These are phyloP conservation scores for Cyprinodon brontotheroides DNA, from an alignment of 2,113 vertebrate species.

Conservation along the genomic window DNA sequence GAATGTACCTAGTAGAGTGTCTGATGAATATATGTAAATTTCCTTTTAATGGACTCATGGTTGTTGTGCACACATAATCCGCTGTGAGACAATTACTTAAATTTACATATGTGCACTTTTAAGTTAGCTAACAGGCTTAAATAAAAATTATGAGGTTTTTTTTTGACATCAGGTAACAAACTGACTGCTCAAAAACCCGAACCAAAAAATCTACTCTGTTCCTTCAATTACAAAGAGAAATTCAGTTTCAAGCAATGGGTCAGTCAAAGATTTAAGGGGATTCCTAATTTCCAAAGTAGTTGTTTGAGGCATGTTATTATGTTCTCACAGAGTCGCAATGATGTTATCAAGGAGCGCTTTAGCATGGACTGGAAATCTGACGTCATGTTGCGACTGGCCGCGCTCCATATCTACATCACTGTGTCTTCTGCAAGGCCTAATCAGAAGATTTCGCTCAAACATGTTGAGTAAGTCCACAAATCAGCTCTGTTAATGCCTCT, in stretches of 20 bases:
- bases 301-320: neutral
- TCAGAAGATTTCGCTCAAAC: slow-evolving; percentile 98
- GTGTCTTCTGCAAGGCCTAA: slow-evolving; percentile 93
- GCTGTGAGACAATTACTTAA: too few species aligned
- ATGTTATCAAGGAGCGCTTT: slow-evolving; percentile 96
- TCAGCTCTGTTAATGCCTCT: slow-evolving; percentile 35
- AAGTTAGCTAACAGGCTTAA: neutral
- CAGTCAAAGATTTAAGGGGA: neutral
- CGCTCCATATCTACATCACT: slow-evolving; percentile 97
- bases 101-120: too few species aligned
- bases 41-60: too few species aligned
- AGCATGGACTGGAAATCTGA: slow-evolving; percentile 93
- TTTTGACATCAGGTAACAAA: neutral
- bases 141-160: neutral
- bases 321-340: slow-evolving; percentile 89
- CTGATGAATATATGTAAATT: too few species aligned
- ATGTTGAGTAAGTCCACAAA: slow-evolving; percentile 90
- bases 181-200: neutral
- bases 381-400: slow-evolving; percentile 90
- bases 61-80: too few species aligned
- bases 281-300: neutral
- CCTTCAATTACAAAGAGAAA: neutral
- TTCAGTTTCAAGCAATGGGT: neutral
- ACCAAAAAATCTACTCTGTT: neutral
- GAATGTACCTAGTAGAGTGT: too few species aligned